These are phyloP conservation scores for Cataglyphis livida DNA, from an alignment of 2,888 invertebrate genomes.

Conservation along the genomic window DNA sequence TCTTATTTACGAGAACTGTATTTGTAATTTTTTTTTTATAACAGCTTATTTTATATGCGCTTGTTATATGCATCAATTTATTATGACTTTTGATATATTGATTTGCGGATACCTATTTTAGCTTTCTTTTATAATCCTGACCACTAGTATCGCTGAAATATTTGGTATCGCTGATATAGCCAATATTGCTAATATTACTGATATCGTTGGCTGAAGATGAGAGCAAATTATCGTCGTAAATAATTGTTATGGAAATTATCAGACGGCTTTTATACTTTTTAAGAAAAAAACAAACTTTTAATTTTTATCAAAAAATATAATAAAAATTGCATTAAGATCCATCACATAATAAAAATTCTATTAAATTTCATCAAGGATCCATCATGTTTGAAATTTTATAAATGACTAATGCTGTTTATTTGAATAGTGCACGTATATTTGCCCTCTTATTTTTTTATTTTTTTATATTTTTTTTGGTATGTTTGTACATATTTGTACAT, in stretches of 20 bases:
- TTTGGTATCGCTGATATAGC: no score
- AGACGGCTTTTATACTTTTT: no score
- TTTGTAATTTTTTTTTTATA: neutral
- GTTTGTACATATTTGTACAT: neutral
- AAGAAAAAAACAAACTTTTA: neutral
- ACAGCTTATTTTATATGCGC: neutral
- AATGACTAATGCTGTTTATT: neutral
- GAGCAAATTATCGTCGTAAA: no score
- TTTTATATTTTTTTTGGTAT: neutral
- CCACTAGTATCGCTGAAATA: no score
- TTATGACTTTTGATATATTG: neutral
- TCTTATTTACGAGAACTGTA: neutral
- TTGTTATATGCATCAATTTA: neutral
- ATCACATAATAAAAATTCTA: neutral
- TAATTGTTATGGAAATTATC: no score
- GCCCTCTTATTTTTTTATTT: no score
- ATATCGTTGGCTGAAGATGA: no score
- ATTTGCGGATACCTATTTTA: neutral
- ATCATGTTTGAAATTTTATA: neutral
- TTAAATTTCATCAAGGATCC: neutral
- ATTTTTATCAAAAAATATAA: neutral
- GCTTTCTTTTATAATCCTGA: neutral
- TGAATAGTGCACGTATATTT: neutral
- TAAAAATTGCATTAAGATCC: neutral
- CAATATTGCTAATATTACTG: no score